Conservation (phyloP, 2,797 vertebrate species). For the Pseudochirops corinnae region DNA sequence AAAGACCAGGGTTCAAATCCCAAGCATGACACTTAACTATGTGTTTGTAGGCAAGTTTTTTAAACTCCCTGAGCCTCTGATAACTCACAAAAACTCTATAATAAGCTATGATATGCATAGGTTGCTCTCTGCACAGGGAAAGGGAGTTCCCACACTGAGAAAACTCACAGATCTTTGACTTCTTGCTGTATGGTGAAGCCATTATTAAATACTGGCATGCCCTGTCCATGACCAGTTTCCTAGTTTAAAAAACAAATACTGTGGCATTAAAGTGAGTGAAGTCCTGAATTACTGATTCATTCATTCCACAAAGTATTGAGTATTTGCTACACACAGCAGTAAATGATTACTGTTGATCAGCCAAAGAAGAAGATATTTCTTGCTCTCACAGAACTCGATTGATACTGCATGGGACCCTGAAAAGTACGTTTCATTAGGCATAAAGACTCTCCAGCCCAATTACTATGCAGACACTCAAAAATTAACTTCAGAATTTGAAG, state of each 20-base stretch:
- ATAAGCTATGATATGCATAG: not conserved
- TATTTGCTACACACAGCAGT: too few relatives aligned
- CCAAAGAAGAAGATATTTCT: not conserved
- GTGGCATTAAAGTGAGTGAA: not conserved
- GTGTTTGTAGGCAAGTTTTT: not conserved
- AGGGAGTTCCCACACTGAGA: not conserved
- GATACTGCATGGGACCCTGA: not conserved
- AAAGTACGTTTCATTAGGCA: not conserved
- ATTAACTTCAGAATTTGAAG: not conserved
- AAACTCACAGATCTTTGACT: not conserved
- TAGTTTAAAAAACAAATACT: slow-evolving; percentile 18
- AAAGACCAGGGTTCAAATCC: not conserved
- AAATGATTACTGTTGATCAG: not conserved
- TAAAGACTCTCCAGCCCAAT: not conserved
- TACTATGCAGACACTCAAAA: not conserved
- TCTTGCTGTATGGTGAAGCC: not conserved
- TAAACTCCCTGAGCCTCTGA: not conserved
- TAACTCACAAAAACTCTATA: too few relatives aligned
- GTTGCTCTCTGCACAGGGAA: not conserved
- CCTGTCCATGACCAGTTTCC: not conserved
- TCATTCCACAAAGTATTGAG: not conserved
- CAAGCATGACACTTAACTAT: not conserved
- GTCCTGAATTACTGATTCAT: not conserved
- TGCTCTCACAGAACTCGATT: not conserved
- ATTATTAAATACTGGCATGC: not conserved